Conservation (phyloP, 2,888 invertebrate species). For the Hesperia comma region DNA sequence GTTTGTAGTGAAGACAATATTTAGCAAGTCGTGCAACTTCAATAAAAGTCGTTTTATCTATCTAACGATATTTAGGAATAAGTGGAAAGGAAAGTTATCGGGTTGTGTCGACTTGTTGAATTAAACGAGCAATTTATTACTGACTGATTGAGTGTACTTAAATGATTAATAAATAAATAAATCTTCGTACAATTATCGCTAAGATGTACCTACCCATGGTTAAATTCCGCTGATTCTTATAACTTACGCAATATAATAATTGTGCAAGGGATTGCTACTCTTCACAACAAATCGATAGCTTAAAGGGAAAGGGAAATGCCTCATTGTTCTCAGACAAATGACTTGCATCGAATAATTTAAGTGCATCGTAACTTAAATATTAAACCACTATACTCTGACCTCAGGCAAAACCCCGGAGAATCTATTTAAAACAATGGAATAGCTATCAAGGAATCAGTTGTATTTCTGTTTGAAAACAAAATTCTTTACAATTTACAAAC, state of each 20-base stretch:
- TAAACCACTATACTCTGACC: slow-evolving; percentile 14
- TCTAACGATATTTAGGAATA: too few relatives aligned
- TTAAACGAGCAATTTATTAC: too few relatives aligned
- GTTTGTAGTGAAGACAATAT: too few relatives aligned
- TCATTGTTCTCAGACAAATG: slow-evolving; percentile 77
- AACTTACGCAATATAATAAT: slow-evolving; percentile 51
- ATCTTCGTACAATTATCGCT: too few relatives aligned
- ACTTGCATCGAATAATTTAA: slow-evolving; percentile 43
- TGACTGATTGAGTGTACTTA: too few relatives aligned
- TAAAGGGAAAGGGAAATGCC: slow-evolving; percentile 59
- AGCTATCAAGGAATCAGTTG: slow-evolving; percentile 1
- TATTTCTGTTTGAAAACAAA: too few relatives aligned
- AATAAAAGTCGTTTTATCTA: too few relatives aligned
- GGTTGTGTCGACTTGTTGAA: too few relatives aligned
- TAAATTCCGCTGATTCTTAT: slow-evolving; percentile 19
- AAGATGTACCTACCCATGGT: not conserved
- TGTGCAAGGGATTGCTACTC: slow-evolving; percentile 46
- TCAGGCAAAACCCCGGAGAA: slow-evolving; percentile 1
- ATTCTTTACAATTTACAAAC: too few relatives aligned
- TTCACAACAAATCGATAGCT: slow-evolving; percentile 29
- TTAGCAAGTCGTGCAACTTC: too few relatives aligned
- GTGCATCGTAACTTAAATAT: slow-evolving; percentile 27
- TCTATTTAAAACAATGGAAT: not conserved
- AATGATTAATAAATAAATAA: too few relatives aligned
- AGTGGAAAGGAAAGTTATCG: too few relatives aligned